Evolutionary conservation across 2,113 vertebrate species (phyloP).

Genomic region (Clarias gariepinus): DNA sequence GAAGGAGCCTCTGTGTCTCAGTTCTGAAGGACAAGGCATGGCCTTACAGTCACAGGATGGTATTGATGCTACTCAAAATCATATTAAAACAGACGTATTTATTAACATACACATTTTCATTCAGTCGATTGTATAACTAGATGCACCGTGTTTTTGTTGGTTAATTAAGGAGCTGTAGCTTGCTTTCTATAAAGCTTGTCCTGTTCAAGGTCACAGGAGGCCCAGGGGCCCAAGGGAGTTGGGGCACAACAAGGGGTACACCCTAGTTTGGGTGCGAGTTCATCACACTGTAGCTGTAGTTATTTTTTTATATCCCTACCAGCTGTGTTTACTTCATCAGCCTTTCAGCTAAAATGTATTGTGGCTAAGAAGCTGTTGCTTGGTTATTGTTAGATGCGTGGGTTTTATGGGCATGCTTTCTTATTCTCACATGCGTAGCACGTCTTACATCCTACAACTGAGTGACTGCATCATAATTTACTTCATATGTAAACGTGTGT

Average conservation of each 20-base stretch:
- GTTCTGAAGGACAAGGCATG: not conserved
- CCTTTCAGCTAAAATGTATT: not conserved
- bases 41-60: not conserved
- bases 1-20: not conserved
- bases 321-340: not conserved
- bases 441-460: not conserved
- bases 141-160: not conserved
- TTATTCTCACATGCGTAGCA: conserved; percentile 3
- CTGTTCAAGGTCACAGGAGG: too few species aligned
- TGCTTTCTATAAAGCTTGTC: too few species aligned
- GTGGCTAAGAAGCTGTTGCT: not conserved
- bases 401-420: not conserved
- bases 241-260: too few species aligned
- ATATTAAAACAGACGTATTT: not conserved
- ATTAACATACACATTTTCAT: not conserved
- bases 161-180: not conserved
- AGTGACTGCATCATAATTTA: not conserved
- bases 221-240: too few species aligned
- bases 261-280: too few species aligned
- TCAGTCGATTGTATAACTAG: not conserved
- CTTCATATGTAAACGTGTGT: too few species aligned
- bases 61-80: not conserved
- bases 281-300: not conserved
- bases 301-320: not conserved
- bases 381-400: not conserved